phyloP scores from a whole-genome alignment of 2,797 vertebrate genomes.

The Protosalanx chinensis region DNA sequence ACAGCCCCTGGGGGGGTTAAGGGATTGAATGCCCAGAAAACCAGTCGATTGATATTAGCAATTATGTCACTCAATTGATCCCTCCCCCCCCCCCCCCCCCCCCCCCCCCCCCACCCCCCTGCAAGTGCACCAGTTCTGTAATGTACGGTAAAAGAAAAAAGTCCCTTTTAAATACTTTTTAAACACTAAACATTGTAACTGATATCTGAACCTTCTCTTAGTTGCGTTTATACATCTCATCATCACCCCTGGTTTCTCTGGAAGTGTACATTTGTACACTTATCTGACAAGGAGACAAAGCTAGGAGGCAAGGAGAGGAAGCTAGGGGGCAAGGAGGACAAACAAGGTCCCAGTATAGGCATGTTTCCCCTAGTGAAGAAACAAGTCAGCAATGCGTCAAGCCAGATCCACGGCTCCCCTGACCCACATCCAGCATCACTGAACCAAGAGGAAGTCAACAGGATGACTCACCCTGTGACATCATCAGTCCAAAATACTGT shows the following conservation, averaged over 20 bases:
- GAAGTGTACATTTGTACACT: too few species aligned
- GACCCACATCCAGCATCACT: not conserved
- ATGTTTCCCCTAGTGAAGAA: not conserved
- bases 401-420: not conserved
- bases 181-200: too few species aligned
- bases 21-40: too few species aligned
- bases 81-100: too few species aligned
- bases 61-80: not conserved
- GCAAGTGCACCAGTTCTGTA: not conserved
- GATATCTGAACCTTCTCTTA: too few species aligned
- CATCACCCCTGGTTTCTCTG: too few species aligned
- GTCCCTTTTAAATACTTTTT: too few species aligned
- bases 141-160: not conserved
- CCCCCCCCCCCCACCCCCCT: not conserved
- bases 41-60: not conserved
- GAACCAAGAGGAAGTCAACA: not conserved
- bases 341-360: not conserved
- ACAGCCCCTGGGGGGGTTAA: constrained; percentile 69
- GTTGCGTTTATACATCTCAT: too few species aligned
- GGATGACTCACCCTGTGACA: not conserved
- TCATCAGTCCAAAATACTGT: not conserved
- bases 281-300: not conserved
- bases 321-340: not conserved
- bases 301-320: not conserved
- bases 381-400: not conserved